Base-by-base conservation (phyloP, 2,113 vertebrate species). In the Hydrochoerus hydrochaeris region DNA sequence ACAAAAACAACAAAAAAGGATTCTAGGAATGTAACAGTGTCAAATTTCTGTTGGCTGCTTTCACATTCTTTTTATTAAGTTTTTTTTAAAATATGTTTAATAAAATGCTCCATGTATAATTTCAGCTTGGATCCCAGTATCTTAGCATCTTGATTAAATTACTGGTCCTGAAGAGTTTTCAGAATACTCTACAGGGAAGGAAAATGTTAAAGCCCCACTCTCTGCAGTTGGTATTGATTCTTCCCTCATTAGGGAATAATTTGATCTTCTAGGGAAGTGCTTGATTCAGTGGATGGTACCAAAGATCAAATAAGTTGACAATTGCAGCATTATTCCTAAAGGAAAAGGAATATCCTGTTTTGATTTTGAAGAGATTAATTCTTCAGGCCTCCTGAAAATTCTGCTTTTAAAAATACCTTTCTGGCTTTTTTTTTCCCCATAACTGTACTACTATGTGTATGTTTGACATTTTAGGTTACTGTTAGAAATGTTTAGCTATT, bases 221-320 rank as follows among this genome's bases (percentile, higher is more conserved):
- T 57, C 10, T 20, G 32, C 11, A 30, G 26, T 91, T 71, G 24
- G 5, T 91, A 65, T 54, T 46, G 88, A 95, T 84, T 49, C 69
- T 73, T 94, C 71, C 58, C 57, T 91, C n/a, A 58, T 62, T 46
- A 77, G 52, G 24, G 81, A 77, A 85, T n/a, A 41, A 12, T 17
- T 19, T 71, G 94, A 17, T 90, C n/a, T 78, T 44, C 41, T 90
- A 63, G 14, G 44, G 82, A 88, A 90, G 41, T 80, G 87, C 85
- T 62, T 77, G 69, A 67, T 69, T n/a, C 10, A 9, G 1, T 32
- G 4, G 28, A 13, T 54, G 35, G 16, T 88, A 17, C 71, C 38
- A 62, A 96, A 91, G 85, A 71, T 95, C n/a, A 77, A 49, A 62
- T 90, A 81, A 85, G 67, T 67, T 80, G 38, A 78, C 63, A 71